These are phyloP conservation scores for Pontoporia blainvillei DNA, from an alignment of 2,113 vertebrate genomes.

Conservation along the genomic window DNA sequence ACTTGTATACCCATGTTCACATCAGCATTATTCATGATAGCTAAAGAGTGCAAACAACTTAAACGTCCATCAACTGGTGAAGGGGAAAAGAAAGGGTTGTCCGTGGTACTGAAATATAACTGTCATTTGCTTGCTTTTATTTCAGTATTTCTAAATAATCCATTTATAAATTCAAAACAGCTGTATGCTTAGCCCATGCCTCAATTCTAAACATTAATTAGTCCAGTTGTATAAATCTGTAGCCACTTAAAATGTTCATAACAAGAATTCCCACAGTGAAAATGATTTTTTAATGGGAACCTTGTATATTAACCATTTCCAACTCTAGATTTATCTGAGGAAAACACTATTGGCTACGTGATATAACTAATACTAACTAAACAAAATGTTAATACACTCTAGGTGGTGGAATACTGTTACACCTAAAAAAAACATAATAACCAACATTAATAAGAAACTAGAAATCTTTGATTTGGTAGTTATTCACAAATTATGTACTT, in stretches of 20 bases:
- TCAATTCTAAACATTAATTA: slow-evolving; percentile 24
- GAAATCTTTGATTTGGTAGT: slow-evolving; percentile 15
- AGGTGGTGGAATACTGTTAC: neutral
- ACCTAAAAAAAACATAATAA: slow-evolving; percentile 33
- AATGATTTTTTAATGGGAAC: slow-evolving; percentile 59
- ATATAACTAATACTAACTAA: slow-evolving; percentile 48
- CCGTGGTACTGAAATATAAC: neutral
- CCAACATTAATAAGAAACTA: slow-evolving; percentile 29
- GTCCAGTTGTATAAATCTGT: slow-evolving; percentile 40
- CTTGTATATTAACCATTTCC: slow-evolving; percentile 46
- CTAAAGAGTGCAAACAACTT: neutral
- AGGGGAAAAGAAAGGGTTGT: neutral
- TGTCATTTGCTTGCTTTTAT: neutral
- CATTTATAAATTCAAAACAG: neutral
- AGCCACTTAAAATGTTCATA: slow-evolving; percentile 46
- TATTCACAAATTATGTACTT: slow-evolving; percentile 34
- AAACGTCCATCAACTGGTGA: neutral
- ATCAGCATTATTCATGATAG: neutral
- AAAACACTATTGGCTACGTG: slow-evolving; percentile 45
- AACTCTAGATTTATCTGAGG: slow-evolving; percentile 51
- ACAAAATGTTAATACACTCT: slow-evolving; percentile 29
- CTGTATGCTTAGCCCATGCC: neutral
- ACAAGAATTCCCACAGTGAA: slow-evolving; percentile 52
- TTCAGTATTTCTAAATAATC: neutral
- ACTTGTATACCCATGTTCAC: fast-evolving